Percentiles rank a stretch among this genome's conserved stretches.
Conservation (phyloP, 2,113 vertebrate genomes). For the Takifugu bimaculatus region DNA sequence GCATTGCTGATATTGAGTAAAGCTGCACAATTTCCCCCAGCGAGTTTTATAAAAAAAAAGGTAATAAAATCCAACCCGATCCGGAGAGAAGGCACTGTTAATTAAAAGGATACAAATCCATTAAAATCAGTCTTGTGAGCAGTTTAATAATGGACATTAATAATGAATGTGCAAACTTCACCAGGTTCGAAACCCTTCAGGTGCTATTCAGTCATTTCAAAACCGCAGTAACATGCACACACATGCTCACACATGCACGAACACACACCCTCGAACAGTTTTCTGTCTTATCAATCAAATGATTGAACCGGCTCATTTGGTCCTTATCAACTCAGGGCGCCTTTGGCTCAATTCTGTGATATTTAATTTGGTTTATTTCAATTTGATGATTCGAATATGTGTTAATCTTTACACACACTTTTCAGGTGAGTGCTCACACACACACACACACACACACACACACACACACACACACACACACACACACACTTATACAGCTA, state of each 20-base stretch:
- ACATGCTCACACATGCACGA: conserved; percentile 1
- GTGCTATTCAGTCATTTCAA: conserved; percentile 16
- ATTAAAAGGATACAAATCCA: conserved; percentile 23
- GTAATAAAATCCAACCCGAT: conserved; percentile 31
- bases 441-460: conserved; percentile 19
- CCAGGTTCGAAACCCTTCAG: conserved; percentile 23
- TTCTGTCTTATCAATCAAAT: too few species aligned
- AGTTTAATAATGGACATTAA: conserved; percentile 43
- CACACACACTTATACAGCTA: neutral
- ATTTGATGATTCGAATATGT: too few species aligned
- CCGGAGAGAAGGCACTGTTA: conserved; percentile 27
- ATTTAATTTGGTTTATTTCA: too few species aligned
- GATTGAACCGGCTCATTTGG: too few species aligned
- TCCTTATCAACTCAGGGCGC: too few species aligned
- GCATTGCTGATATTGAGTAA: too few species aligned
- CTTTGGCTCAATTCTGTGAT: too few species aligned
- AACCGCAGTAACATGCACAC: neutral
- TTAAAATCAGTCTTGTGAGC: conserved; percentile 27
- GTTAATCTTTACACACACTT: too few species aligned
- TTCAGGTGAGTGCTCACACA: neutral
- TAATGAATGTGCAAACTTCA: conserved; percentile 47
- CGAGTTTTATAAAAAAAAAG: conserved; percentile 39
- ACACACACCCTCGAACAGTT: conserved; percentile 29
- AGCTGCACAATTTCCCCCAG: conserved; percentile 22
- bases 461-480: conserved; percentile 14